Percentiles rank a stretch among this genome's conserved stretches.
Evolutionary conservation across 1,140 invertebrate genomes (phyloP).

Genomic region (Patella vulgata): DNA sequence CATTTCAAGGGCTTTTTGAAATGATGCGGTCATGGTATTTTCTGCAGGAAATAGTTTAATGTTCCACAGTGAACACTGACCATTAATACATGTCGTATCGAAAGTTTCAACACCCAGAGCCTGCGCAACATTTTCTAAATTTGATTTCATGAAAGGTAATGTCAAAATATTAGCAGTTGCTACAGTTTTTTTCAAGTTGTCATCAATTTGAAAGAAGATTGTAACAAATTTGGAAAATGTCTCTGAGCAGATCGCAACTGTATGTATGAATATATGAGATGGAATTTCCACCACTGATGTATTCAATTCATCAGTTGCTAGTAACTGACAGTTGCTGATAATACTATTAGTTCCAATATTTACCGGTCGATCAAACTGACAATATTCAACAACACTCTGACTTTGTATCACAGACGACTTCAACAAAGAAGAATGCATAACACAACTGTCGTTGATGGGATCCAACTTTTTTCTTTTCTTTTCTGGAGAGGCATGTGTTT

Average conservation of each 20-base stretch:
- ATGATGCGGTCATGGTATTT: conserved; percentile 56
- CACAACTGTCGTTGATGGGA: conserved; percentile 37
- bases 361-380: conserved; percentile 57
- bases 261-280: conserved; percentile 61
- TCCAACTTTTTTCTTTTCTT: conserved; percentile 21
- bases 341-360: conserved; percentile 59
- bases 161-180: conserved; percentile 14
- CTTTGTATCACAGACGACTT: conserved; percentile 28
- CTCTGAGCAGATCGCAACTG: conserved; percentile 54
- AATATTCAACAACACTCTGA: conserved; percentile 64
- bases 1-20: conserved; percentile 44
- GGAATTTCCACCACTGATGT: conserved; percentile 49
- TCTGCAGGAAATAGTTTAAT: conserved; percentile 60
- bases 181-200: conserved; percentile 63
- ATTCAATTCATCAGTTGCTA: not conserved
- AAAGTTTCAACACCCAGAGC: conserved; percentile 7
- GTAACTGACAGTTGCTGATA: conserved; percentile 63
- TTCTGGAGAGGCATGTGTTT: conserved; percentile 21
- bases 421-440: conserved; percentile 55
- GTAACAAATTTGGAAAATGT: conserved; percentile 58
- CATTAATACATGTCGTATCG: conserved; percentile 10
- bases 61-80: conserved; percentile 58
- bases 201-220: conserved; percentile 61
- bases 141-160: conserved; percentile 49
- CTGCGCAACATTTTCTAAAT: conserved; percentile 37